Conservation (phyloP, 2,113 vertebrate genomes). For the Cepphus grylle region DNA sequence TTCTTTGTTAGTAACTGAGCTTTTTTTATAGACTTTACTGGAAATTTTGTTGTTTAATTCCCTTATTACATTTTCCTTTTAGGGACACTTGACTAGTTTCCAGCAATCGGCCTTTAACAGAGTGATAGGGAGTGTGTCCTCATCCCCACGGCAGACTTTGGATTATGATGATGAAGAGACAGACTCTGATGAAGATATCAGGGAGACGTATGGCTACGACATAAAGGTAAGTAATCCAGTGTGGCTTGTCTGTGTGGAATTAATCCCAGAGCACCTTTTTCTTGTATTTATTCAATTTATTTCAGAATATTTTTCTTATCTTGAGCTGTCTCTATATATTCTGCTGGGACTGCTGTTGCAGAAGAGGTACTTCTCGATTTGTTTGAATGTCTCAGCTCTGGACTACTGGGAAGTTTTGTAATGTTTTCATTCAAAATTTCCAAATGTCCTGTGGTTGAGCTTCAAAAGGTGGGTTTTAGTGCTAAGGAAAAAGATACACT, state of each 20-base stretch:
- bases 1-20: not conserved
- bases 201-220: constrained; percentile 94
- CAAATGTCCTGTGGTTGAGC: not conserved
- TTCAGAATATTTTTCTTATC: not conserved
- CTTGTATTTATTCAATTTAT: not conserved
- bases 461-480: not conserved
- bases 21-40: not conserved
- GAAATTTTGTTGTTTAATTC: not conserved
- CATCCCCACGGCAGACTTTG: constrained; percentile 86
- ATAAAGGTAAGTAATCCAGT: constrained; percentile 77
- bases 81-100: constrained; percentile 97
- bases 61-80: not conserved
- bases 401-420: not conserved
- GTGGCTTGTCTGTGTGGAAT: not conserved
- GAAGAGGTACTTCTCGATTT: not conserved
- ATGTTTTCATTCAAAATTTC: not conserved
- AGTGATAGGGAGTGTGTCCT: constrained; percentile 77
- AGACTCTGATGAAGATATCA: constrained; percentile 95
- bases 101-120: constrained; percentile 96
- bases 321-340: not conserved
- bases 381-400: not conserved
- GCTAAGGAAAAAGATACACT: not conserved
- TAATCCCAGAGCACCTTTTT: not conserved
- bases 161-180: constrained; percentile 98
- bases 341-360: not conserved